Conservation (phyloP, 2,113 vertebrate species). For the Arenaria interpres region DNA sequence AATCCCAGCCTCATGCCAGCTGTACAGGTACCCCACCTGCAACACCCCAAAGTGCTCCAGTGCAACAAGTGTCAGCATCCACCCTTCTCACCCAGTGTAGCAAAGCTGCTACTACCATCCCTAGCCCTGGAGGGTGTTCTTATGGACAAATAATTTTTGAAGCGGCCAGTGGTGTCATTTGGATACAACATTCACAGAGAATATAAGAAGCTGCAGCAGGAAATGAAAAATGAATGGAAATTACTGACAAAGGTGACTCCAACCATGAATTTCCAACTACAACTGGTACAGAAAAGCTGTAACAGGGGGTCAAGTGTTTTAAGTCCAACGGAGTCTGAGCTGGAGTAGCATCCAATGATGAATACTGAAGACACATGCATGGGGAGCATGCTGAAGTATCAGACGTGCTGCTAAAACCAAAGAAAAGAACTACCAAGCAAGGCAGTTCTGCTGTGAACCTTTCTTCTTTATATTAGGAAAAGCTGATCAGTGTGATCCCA, state of each 20-base stretch:
- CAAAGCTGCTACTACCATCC: background rate
- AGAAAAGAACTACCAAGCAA: background rate
- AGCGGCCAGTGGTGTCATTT: background rate
- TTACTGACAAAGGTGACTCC: background rate
- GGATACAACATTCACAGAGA: background rate
- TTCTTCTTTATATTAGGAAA: background rate
- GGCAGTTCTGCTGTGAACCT: background rate
- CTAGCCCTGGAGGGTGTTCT: background rate
- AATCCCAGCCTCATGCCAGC: background rate
- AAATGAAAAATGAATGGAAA: background rate
- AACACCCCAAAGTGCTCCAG: background rate
- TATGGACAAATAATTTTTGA: background rate
- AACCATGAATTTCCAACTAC: background rate
- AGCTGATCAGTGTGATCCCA: background rate
- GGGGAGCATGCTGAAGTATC: fast-evolving
- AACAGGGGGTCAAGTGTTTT: background rate
- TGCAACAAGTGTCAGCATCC: background rate
- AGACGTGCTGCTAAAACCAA: background rate
- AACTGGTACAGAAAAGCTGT: background rate
- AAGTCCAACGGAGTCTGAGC: background rate
- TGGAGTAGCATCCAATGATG: background rate
- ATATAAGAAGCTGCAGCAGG: background rate
- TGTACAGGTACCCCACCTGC: background rate
- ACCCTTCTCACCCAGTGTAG: background rate
- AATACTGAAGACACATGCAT: background rate